Conservation (phyloP, 2,888 invertebrate genomes). For the Scaptomyza flava region DNA sequence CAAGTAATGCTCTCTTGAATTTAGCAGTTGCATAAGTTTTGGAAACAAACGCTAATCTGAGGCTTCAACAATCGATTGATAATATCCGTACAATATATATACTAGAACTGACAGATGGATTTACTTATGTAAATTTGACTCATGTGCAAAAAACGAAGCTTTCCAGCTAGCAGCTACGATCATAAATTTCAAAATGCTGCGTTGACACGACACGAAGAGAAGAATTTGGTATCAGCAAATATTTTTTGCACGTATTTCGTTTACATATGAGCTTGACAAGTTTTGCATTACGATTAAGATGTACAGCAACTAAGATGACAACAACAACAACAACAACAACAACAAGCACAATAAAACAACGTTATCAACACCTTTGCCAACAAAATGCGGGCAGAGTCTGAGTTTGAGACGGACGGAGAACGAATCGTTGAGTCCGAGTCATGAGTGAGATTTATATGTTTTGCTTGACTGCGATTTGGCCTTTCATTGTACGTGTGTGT, state of each 20-base stretch:
- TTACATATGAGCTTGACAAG: conserved; percentile 78
- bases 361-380: conserved; percentile 74
- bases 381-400: conserved; percentile 33
- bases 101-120: not conserved
- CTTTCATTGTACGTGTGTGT: conserved; percentile 12
- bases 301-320: conserved; percentile 56
- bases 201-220: conserved; percentile 51
- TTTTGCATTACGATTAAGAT: conserved; percentile 80
- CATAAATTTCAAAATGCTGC: conserved; percentile 71
- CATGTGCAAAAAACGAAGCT: not conserved
- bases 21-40: too few relatives aligned
- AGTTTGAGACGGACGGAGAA: conserved; percentile 11
- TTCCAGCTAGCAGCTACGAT: conserved; percentile 31
- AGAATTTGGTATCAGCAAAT: conserved; percentile 70
- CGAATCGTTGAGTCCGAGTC: conserved; percentile 53
- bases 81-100: not conserved
- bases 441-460: conserved; percentile 79
- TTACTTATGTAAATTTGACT: not conserved
- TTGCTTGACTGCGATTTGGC: conserved; percentile 73
- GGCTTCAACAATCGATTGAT: conserved; percentile 8
- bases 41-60: too few relatives aligned
- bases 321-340: conserved; percentile 21
- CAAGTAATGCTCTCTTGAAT: too few relatives aligned
- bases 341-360: conserved; percentile 57
- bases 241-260: conserved; percentile 77